These are phyloP conservation scores for Oscheius sp. DNA, from an alignment of 2,888 invertebrate species.

Conservation along the genomic window DNA sequence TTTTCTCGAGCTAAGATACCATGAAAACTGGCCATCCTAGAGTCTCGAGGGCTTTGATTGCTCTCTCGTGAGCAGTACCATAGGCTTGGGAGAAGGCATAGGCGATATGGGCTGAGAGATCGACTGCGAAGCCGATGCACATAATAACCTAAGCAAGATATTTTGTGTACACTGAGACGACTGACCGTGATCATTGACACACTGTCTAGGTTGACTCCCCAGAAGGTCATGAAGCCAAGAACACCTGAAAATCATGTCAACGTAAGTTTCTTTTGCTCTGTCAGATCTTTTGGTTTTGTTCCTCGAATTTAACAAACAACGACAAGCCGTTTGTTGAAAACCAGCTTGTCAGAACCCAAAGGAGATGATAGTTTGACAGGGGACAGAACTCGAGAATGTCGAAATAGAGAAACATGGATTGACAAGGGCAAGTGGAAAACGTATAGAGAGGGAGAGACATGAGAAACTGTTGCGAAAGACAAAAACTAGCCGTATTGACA, in stretches of 20 bases:
- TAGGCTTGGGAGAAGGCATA: constrained; percentile 59
- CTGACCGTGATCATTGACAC: constrained; percentile 90
- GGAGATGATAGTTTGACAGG: no score
- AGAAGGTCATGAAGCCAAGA: constrained; percentile 71
- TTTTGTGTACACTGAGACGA: background rate
- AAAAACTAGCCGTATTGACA: no score
- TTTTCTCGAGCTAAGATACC: constrained; percentile 37
- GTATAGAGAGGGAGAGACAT: no score
- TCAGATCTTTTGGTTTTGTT: no score
- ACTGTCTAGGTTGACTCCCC: constrained; percentile 80
- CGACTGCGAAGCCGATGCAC: constrained; percentile 94
- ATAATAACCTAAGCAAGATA: constrained; percentile 81
- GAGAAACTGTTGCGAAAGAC: no score
- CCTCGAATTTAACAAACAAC: no score
- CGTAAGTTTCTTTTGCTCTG: background rate
- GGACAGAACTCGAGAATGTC: no score
- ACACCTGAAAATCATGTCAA: constrained; percentile 50
- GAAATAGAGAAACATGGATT: no score
- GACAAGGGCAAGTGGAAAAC: no score
- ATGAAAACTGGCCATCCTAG: constrained; percentile 87
- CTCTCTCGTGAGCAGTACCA: constrained; percentile 52
- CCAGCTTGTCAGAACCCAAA: no score
- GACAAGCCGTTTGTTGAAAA: no score
- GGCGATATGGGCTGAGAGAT: constrained; percentile 67
- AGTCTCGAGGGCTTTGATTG: constrained; percentile 82